Base-by-base conservation (phyloP, 2,888 invertebrate species). In the Epistrophe eligans region DNA sequence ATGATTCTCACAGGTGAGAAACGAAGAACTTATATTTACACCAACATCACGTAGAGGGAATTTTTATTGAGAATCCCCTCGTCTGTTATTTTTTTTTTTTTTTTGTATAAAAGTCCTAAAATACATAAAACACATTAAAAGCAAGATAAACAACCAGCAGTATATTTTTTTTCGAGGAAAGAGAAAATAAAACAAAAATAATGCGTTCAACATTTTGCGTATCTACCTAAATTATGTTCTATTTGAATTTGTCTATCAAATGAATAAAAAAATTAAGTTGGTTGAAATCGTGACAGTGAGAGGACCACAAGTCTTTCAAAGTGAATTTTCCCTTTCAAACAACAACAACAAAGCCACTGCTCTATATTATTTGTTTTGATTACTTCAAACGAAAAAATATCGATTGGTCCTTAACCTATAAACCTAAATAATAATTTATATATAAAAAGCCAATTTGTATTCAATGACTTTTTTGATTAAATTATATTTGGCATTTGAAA, bases 1-100 rank as follows among this genome's bases (percentile, higher is more conserved):
- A 62, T 62, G 62, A 24, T 62, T 62, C 62, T 43, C 62, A 62
- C 62, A 62, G 43, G 62, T 62, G 62, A 62, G 62, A 62, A 62
- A 43, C 15, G 43, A 62, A 62, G 43, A 62, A 62, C 19, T 60
- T 40, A 40, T 40, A 40, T 60, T 4, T 40, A 43, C 24, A 24
- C 13, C 19, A 43, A 62, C 9, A 43, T 24, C 40, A 43, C 24
- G 62, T 62, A 40, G 9, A 17, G 4, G 35, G 10, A 35, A n/a
- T 11, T 40, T 52, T 55, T 28, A 15, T 55, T 24, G 7, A 52
- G 38, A 35, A 60, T 35, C 13, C 11, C 11, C 38, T 8, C 15
- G 28, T 55, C 10, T 55, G 28, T 28, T 48, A 52, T 28, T 7
- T 52, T 5, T 11, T 5, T 11, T 7, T 24, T 2, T 11, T 4